These are phyloP conservation scores for Cygnus atratus DNA, from an alignment of 2,113 vertebrate genomes.

Conservation along the genomic window DNA sequence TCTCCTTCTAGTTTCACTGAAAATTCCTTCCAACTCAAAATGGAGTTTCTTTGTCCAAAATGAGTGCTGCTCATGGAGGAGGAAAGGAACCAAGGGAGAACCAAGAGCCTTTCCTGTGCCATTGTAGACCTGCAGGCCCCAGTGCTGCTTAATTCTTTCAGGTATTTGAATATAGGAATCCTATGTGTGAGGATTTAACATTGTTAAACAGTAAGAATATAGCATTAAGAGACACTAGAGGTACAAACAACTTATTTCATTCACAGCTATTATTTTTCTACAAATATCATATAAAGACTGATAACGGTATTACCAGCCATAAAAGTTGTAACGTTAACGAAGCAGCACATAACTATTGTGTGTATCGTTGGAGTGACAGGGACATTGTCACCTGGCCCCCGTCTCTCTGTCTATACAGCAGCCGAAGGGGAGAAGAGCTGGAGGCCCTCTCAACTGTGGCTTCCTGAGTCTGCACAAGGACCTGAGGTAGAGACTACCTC, in stretches of 20 bases:
- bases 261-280: background rate
- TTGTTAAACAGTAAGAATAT: background rate
- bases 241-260: background rate
- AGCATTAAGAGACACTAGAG: background rate
- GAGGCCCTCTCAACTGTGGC: background rate
- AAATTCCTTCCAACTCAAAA: background rate
- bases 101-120: background rate
- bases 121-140: background rate
- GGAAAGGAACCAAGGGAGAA: background rate
- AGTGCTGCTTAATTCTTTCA: background rate
- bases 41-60: background rate
- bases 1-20: background rate
- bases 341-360: background rate
- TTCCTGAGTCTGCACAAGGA: background rate
- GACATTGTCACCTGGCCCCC: background rate
- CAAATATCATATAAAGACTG: background rate
- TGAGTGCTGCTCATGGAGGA: background rate
- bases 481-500: background rate
- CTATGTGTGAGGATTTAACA: background rate
- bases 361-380: background rate
- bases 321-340: fast-evolving
- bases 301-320: background rate
- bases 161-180: background rate
- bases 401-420: background rate
- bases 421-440: background rate